Conservation (phyloP, 2,888 invertebrate species). For the Pollenia amentaria region DNA sequence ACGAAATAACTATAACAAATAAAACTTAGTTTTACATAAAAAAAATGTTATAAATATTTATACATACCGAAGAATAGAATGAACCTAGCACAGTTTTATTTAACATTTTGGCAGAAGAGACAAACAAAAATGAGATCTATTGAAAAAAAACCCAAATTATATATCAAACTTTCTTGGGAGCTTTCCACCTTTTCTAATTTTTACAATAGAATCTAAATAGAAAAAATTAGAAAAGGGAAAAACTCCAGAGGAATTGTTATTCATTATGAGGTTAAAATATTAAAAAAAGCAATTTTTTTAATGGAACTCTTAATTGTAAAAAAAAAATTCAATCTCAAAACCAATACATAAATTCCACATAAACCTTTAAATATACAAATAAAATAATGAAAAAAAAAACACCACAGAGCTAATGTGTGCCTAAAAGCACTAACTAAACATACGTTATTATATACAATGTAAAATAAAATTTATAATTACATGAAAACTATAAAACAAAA, state of each 20-base stretch:
- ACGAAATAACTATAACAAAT: conserved; percentile 53
- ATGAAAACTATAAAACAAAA: conserved; percentile 9
- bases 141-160: not conserved
- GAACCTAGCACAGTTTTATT: conserved; percentile 25
- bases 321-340: conserved; percentile 23
- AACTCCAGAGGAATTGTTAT: too few relatives aligned
- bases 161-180: too few relatives aligned
- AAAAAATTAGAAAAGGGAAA: too few relatives aligned
- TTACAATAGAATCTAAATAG: too few relatives aligned
- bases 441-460: conserved; percentile 62
- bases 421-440: conserved; percentile 44
- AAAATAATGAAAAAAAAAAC: conserved; percentile 29
- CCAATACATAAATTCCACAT: conserved; percentile 33
- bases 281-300: too few relatives aligned
- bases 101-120: not conserved
- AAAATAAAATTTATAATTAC: conserved; percentile 48
- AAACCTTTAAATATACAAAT: conserved; percentile 29
- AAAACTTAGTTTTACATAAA: conserved; percentile 65
- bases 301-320: not conserved
- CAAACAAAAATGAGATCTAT: not conserved
- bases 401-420: conserved; percentile 62
- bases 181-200: too few relatives aligned
- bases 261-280: too few relatives aligned
- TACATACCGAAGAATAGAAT: conserved; percentile 41
- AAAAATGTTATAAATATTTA: conserved; percentile 46